A percentile compares a stretch with the other conserved stretches of the same genome.
These are phyloP conservation scores for Drosophila colorata DNA, from an alignment of 2,888 invertebrate genomes.

Conservation along the genomic window DNA sequence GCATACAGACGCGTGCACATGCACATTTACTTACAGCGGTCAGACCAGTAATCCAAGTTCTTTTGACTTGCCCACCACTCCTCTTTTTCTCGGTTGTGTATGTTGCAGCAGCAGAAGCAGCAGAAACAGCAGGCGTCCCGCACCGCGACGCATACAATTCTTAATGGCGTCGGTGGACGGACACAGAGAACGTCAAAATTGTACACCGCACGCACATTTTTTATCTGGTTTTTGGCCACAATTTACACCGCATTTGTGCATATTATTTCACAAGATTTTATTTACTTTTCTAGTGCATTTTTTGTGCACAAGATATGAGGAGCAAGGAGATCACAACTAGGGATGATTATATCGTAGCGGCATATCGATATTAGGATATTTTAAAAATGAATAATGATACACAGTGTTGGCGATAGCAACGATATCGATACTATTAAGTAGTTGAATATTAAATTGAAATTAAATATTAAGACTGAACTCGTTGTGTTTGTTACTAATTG, in stretches of 20 bases:
- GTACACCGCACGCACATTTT: constrained; percentile 34
- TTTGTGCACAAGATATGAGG: constrained; percentile 34
- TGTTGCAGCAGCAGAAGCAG: constrained; percentile 68
- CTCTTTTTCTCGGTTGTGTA: constrained; percentile 61
- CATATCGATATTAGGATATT: constrained; percentile 16
- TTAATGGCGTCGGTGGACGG: constrained; percentile 39
- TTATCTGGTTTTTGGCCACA: constrained; percentile 21
- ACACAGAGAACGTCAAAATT: constrained; percentile 28
- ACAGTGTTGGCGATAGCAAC: neutral
- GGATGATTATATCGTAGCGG: constrained; percentile 18
- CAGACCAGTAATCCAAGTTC: constrained; percentile 62
- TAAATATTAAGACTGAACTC: too few species aligned
- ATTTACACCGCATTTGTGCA: constrained; percentile 13
- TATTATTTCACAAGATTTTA: constrained; percentile 25
- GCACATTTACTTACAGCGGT: constrained; percentile 60
- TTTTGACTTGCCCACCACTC: constrained; percentile 69
- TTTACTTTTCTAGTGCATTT: constrained; percentile 45
- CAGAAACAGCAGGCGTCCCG: constrained; percentile 50
- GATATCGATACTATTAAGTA: neutral
- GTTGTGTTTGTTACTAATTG: too few species aligned
- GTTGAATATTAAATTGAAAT: too few species aligned
- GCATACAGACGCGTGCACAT: constrained; percentile 19
- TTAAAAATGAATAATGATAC: neutral
- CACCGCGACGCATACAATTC: constrained; percentile 50
- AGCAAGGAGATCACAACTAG: constrained; percentile 35